These are phyloP conservation scores for Meteorus sp. DNA, from an alignment of 1,140 invertebrate species.

Conservation along the genomic window DNA sequence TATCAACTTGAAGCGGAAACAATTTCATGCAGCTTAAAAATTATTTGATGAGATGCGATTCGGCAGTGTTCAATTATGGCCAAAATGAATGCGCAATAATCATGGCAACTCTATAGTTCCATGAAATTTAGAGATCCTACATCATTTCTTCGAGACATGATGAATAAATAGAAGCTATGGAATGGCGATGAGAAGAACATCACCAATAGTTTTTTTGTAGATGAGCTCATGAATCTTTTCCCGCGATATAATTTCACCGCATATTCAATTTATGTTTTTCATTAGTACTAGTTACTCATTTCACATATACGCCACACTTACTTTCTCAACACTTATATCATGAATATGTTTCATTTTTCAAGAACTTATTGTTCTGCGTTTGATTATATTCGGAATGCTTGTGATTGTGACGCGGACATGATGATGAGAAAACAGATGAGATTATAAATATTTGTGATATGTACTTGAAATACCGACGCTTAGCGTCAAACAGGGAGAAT, in stretches of 20 bases:
- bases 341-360: no score
- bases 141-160: neutral
- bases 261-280: no score
- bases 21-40: no score
- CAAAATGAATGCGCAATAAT: conserved; percentile 4
- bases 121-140: neutral
- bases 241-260: no score
- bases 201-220: no score
- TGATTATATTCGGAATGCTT: neutral
- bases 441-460: conserved; percentile 7
- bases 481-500: no score
- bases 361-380: neutral
- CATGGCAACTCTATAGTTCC: neutral
- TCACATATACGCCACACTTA: no score
- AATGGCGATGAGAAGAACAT: no score
- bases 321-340: no score
- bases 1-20: conserved; percentile 22
- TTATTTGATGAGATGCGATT: neutral
- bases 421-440: neutral
- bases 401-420: neutral
- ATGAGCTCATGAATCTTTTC: no score
- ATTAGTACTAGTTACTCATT: no score
- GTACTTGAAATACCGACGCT: neutral
- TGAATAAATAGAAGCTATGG: neutral
- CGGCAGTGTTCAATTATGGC: neutral